A percentile compares a stretch with the other conserved stretches of the same genome.
Evolutionary conservation across 2,797 vertebrate genomes (phyloP).

Genomic region (Rhabdophis nuchalis): DNA sequence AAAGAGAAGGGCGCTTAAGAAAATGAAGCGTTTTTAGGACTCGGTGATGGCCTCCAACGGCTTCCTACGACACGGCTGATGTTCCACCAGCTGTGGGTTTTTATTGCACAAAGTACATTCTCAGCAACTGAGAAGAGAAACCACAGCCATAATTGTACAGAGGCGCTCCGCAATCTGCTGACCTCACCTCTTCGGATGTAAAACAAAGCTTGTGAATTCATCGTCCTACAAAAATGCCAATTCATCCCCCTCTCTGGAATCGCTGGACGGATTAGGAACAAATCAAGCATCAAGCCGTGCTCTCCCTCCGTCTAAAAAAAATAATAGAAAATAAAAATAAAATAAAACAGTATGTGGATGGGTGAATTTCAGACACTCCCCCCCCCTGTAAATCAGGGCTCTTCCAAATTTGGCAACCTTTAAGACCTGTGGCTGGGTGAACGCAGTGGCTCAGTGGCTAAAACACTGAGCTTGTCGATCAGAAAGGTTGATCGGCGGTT

Average conservation of each 20-base stretch:
- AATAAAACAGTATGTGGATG: not conserved
- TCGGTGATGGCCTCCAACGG: accelerated
- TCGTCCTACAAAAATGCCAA: accelerated
- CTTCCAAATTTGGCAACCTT: not conserved
- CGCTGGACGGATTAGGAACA: not conserved
- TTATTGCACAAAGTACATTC: constrained; percentile 20
- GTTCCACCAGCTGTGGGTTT: not conserved
- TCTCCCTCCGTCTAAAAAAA: not conserved
- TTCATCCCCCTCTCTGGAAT: not conserved
- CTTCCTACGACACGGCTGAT: not conserved
- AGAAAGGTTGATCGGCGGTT: too few relatives aligned
- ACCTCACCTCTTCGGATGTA: constrained; percentile 34
- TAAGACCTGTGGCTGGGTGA: not conserved
- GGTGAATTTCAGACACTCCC: not conserved
- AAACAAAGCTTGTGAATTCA: not conserved
- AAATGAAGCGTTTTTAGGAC: not conserved
- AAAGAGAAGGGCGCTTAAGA: not conserved
- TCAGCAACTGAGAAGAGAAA: constrained; percentile 26
- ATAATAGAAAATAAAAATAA: too few relatives aligned
- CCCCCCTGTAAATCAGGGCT: not conserved
- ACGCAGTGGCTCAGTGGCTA: too few relatives aligned
- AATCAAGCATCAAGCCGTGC: not conserved
- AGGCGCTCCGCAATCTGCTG: not conserved
- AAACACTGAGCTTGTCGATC: too few relatives aligned
- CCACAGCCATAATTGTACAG: not conserved